Percentiles rank a stretch among this genome's conserved stretches.
These are phyloP conservation scores for Paragorgia papillata DNA, from an alignment of 92 coral and sea anemone genomes.

Conservation along the genomic window DNA sequence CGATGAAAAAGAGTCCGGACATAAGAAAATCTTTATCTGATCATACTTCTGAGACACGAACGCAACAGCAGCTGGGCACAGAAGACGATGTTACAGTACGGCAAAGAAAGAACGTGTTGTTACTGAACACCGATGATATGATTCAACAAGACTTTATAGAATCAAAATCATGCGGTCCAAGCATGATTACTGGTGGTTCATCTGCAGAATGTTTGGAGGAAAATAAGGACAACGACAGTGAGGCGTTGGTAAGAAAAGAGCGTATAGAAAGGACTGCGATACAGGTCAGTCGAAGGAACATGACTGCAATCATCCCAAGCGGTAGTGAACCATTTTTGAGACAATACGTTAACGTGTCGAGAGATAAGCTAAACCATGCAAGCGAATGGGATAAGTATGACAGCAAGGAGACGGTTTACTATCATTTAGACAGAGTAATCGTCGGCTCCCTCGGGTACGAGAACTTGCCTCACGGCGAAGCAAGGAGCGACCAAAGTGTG, in stretches of 20 bases:
- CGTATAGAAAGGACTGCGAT: constrained; percentile 1
- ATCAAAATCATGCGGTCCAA: constrained; percentile 25
- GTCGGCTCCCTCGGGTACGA: constrained; percentile 37
- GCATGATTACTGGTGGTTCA: constrained; percentile 11
- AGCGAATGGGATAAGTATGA: constrained; percentile 41
- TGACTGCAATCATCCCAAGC: constrained; percentile 29
- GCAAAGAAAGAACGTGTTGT: constrained; percentile 35
- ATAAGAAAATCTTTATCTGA: not conserved
- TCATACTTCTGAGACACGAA: not conserved
- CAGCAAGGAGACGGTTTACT: constrained; percentile 40
- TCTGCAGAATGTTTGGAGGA: not conserved
- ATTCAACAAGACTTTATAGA: constrained; percentile 34
- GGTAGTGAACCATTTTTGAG: constrained; percentile 38
- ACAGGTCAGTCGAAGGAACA: constrained; percentile 31
- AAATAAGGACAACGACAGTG: not conserved
- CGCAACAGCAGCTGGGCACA: not conserved
- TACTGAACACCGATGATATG: constrained; percentile 32
- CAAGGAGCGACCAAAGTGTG: not conserved
- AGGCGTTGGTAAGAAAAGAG: too few relatives aligned
- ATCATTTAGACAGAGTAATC: constrained; percentile 19
- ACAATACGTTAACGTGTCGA: constrained; percentile 28
- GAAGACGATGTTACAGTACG: constrained; percentile 19
- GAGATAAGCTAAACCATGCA: constrained; percentile 14
- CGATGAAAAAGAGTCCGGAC: not conserved
- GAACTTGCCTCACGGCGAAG: constrained; percentile 22